A percentile compares a stretch with the other conserved stretches of the same genome.
These are phyloP conservation scores for Neoniphon sammara DNA, from an alignment of 2,797 vertebrate species.

Conservation along the genomic window DNA sequence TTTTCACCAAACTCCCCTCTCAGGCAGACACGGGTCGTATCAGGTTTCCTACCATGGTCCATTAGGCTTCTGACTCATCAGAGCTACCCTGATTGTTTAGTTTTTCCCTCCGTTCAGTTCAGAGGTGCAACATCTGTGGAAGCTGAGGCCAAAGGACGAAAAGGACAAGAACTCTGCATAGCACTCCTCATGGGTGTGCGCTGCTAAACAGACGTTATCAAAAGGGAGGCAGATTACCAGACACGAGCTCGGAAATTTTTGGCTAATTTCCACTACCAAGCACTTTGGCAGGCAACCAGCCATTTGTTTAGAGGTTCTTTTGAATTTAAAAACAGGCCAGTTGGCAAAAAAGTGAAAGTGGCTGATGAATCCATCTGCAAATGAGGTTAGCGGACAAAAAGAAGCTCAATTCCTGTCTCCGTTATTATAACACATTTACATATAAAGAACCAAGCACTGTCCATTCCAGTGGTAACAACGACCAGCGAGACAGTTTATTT, in stretches of 20 bases:
- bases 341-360: no score
- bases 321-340: no score
- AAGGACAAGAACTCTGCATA: neutral
- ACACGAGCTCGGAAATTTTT: neutral
- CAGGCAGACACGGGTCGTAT: constrained; percentile 55
- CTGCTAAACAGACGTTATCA: constrained; percentile 8
- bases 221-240: neutral
- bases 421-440: neutral
- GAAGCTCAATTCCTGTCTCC: neutral
- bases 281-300: no score
- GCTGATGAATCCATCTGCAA: neutral
- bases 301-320: no score
- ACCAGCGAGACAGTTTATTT: no score
- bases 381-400: neutral
- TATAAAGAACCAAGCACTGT: neutral
- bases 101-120: constrained; percentile 49
- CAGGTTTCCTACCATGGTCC: constrained; percentile 65
- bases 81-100: constrained; percentile 46
- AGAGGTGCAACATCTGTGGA: constrained; percentile 54
- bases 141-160: constrained; percentile 47
- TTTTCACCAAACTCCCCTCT: constrained; percentile 66
- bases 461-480: no score
- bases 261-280: no score
- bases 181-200: neutral
- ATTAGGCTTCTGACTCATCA: constrained; percentile 74